Percentiles rank a stretch among this genome's conserved stretches.
Evolutionary conservation across 2,797 vertebrate genomes (phyloP).

Genomic region (Peromyscus nudipes): DNA sequence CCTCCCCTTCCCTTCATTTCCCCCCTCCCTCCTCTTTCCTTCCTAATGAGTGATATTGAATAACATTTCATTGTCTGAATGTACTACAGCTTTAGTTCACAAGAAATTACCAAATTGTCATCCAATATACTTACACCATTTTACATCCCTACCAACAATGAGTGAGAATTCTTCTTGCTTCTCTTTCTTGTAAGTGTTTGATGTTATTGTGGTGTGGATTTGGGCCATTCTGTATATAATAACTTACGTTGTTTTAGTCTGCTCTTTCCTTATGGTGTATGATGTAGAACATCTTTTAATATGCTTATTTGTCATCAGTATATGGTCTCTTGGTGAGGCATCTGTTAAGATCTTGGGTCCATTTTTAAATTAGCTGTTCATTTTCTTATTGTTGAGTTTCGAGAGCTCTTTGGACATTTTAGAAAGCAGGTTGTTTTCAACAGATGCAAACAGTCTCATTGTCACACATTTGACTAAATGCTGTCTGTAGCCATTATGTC

Average conservation of each 20-base stretch:
- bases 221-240: background rate
- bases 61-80: background rate
- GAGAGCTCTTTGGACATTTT: background rate
- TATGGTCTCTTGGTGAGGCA: background rate
- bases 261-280: background rate
- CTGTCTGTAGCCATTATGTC: background rate
- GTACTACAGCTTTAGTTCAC: background rate
- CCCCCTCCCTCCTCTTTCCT: background rate
- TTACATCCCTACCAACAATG: background rate
- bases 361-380: background rate
- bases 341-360: background rate
- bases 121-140: background rate
- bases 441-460: background rate
- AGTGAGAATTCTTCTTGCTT: background rate
- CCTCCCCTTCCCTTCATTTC: no score
- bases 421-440: background rate
- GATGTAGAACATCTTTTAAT: background rate
- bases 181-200: background rate
- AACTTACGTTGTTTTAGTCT: background rate
- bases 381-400: background rate
- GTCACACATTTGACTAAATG: background rate
- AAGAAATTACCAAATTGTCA: background rate
- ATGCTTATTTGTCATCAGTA: background rate
- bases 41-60: background rate
- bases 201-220: background rate